A percentile compares a stretch with the other conserved stretches of the same genome.
These are phyloP conservation scores for Halcyon badia DNA, from an alignment of 2,797 vertebrate species.

Conservation along the genomic window DNA sequence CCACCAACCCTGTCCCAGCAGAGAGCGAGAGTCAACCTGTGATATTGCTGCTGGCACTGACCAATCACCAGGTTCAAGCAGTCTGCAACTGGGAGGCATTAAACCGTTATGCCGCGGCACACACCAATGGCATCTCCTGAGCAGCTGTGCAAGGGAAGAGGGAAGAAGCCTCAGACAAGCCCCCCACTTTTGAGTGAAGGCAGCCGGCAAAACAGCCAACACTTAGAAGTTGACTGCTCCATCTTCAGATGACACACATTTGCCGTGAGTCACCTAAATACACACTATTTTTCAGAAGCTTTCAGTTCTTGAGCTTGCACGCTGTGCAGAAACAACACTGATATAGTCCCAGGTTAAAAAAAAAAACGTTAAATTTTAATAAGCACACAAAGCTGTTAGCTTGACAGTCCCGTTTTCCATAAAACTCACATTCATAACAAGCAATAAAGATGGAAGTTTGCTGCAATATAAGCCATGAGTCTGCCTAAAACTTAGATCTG, in stretches of 20 bases:
- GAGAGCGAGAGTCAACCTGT: not conserved
- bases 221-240: not conserved
- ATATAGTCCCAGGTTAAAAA: not conserved
- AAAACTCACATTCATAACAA: slow-evolving; percentile 55
- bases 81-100: not conserved
- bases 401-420: slow-evolving; percentile 54
- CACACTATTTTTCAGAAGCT: not conserved
- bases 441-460: slow-evolving; percentile 28
- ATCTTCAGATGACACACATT: slow-evolving; percentile 35
- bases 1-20: not conserved
- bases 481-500: slow-evolving; percentile 18
- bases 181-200: not conserved
- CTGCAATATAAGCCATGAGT: not conserved
- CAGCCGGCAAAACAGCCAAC: not conserved
- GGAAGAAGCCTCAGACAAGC: not conserved
- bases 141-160: not conserved
- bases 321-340: not conserved
- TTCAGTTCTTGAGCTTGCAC: slow-evolving; percentile 17
- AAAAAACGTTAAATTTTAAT: not conserved
- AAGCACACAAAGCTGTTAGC: not conserved
- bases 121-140: not conserved
- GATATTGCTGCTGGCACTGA: not conserved
- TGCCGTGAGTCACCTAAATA: not conserved
- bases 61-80: not conserved
- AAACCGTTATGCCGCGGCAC: not conserved